Evolutionary conservation across 2,113 vertebrate genomes (phyloP).

Genomic region (Calidris pugnax): DNA sequence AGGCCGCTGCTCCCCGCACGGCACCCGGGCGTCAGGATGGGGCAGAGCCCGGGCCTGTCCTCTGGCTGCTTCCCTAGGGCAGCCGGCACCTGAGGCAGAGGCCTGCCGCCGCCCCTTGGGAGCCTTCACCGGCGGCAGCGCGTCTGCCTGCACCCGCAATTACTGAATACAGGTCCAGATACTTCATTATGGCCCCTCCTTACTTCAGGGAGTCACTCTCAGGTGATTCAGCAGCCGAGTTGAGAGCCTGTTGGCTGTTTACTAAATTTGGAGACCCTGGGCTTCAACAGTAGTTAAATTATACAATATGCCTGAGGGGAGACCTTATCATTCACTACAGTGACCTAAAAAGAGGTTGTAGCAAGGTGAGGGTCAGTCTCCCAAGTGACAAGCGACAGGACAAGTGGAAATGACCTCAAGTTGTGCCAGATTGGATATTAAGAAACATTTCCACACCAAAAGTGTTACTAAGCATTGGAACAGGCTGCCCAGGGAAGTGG

Average conservation of each 20-base stretch:
- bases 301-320: not conserved
- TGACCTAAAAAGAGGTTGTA: not conserved
- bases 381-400: not conserved
- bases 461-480: not conserved
- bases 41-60: too few species aligned
- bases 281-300: not conserved
- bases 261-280: not conserved
- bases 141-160: accelerated
- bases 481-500: not conserved
- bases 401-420: not conserved
- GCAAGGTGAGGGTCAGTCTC: not conserved
- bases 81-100: accelerated
- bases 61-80: accelerated
- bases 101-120: too few species aligned
- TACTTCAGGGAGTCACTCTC: not conserved
- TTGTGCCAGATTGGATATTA: not conserved
- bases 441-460: not conserved
- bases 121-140: not conserved
- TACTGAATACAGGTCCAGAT: accelerated
- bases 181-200: accelerated
- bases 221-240: not conserved
- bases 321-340: not conserved
- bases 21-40: not conserved
- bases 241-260: not conserved
- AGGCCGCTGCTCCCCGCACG: not conserved